Conservation (phyloP, 2,797 vertebrate genomes). For the Vireo griseus region DNA sequence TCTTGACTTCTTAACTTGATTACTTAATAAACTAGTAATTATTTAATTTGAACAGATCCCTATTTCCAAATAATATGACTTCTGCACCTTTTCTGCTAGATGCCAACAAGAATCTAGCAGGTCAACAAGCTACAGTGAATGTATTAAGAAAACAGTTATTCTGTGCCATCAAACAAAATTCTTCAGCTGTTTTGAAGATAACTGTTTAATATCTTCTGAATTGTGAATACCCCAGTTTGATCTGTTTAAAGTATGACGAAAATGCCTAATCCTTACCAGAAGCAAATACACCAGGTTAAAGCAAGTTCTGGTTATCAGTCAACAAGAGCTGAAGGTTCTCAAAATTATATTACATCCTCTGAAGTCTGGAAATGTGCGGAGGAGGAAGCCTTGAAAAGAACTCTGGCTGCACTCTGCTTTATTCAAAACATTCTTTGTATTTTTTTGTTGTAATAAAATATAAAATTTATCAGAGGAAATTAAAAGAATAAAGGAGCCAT, state of each 20-base stretch:
- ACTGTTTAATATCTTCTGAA: background rate
- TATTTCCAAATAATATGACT: background rate
- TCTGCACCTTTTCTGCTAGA: background rate
- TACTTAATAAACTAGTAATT: background rate
- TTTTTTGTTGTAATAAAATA: background rate
- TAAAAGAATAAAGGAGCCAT: constrained; percentile 7
- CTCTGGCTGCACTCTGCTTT: background rate
- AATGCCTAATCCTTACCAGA: background rate
- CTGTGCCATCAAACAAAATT: background rate
- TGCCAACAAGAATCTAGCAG: background rate
- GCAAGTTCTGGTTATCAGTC: background rate
- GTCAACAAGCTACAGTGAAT: background rate
- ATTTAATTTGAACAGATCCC: background rate
- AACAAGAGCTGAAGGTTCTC: background rate
- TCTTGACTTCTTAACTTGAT: background rate
- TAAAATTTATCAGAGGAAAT: constrained; percentile 28
- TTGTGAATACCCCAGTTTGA: background rate
- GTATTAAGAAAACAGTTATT: background rate
- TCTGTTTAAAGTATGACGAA: background rate
- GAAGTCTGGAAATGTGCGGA: background rate
- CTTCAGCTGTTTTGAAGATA: background rate
- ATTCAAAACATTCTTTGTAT: constrained; percentile 23
- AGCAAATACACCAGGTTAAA: background rate
- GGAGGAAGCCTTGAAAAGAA: constrained; percentile 17
- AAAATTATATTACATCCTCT: background rate